Base-by-base conservation (phyloP, 2,113 vertebrate species). In the Setophaga petechia region DNA sequence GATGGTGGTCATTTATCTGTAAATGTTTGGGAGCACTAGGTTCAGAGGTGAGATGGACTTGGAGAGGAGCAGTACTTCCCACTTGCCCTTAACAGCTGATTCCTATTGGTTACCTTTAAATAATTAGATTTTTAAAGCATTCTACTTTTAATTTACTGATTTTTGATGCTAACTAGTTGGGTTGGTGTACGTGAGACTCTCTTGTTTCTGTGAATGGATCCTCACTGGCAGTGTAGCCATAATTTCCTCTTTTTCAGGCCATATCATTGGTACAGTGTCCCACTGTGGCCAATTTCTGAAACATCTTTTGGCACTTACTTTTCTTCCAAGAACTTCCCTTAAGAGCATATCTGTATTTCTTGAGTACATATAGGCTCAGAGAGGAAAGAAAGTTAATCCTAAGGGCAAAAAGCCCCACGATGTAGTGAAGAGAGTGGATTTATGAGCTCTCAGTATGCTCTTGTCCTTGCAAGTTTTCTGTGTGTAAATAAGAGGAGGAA, bases 401-500 rank as follows among this genome's bases (percentile, higher is more conserved):
- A 12, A 72, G 79, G 39, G 61, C 61, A 84, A 82, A 91, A 94
- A 95, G 14, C 19, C 19, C 43, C 13, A 35, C 30, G 39, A 51
- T 84, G 25, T 3, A 39, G 19, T n/a, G 22, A 10, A 19, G 25
- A 74, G 39, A 87, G 43, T 71, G 66, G 44, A 63, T 94, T 91
- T 89, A 71, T 41, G 35, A 67, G 20, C 25, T 61, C 18, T 82
- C 24, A 18, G 27, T 25, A 44, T 49, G 21, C 27, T 84, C 84
- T 81, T 82, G 77, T 67, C 77, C 78, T 96, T 95, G 73, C 35
- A 89, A 35, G 10, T 58, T 87, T 83, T 66, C 28, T 84, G 14
- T 88, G 51, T 81, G 63, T 59, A 94, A 94, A 89, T 47, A 86
- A 33, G 33, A 87, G n/a, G n/a, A 77, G n/a, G 44, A 80, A 94